Percentiles rank a stretch among this genome's conserved stretches.
These are phyloP conservation scores for Neoscelio sp. DNA, from an alignment of 2,888 invertebrate species.

Conservation along the genomic window DNA sequence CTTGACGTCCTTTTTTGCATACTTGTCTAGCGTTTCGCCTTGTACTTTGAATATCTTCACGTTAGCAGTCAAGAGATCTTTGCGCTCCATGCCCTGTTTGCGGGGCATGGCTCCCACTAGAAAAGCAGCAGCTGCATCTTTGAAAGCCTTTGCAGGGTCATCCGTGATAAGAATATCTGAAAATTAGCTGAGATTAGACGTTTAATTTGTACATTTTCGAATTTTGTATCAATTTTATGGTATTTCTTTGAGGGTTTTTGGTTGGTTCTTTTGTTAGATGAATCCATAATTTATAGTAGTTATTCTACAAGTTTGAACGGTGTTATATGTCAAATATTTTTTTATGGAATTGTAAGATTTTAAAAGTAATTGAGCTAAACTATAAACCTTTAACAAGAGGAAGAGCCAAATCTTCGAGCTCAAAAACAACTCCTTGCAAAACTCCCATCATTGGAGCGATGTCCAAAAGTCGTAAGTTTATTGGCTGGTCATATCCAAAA, in stretches of 20 bases:
- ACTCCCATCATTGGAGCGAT: constrained; percentile 98
- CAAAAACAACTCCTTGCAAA: constrained; percentile 99
- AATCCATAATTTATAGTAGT: too few relatives aligned
- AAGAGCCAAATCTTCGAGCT: constrained; percentile 97
- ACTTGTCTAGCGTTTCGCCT: constrained; percentile 96
- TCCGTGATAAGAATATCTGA: constrained; percentile 92
- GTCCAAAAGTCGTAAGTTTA: constrained; percentile 96
- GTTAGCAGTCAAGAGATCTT: constrained; percentile 98
- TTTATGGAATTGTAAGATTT: background rate
- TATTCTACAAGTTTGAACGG: too few relatives aligned
- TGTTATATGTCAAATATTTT: too few relatives aligned
- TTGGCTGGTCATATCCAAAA: constrained; percentile 94
- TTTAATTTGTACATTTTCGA: too few relatives aligned
- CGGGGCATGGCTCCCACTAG: constrained; percentile 99
- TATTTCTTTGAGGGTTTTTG: too few relatives aligned
- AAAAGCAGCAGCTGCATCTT: constrained; percentile 97
- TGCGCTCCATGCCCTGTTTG: constrained; percentile 99
- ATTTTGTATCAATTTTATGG: too few relatives aligned
- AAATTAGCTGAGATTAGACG: too few relatives aligned
- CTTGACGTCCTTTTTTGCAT: constrained; percentile 97
- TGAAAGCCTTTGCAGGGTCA: constrained; percentile 96
- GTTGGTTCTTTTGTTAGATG: too few relatives aligned
- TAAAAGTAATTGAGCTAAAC: background rate
- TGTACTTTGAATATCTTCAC: constrained; percentile 99
- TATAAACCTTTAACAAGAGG: constrained; percentile 90